phyloP scores from a whole-genome alignment of 1,140 invertebrate species.

The Campoletis sonorensis region DNA sequence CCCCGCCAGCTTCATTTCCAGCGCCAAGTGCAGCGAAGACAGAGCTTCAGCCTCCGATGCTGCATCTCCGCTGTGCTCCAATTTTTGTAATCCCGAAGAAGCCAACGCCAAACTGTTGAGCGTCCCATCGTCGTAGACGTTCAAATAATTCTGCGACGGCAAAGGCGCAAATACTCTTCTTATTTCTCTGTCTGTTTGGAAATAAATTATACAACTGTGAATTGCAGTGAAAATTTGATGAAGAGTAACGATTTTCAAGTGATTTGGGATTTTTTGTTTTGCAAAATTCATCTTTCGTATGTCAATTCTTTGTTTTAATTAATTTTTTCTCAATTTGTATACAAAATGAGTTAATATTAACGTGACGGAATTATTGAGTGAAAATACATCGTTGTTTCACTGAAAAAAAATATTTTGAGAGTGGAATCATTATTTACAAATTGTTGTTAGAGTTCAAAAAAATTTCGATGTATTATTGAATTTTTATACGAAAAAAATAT shows the following conservation, averaged over 20 bases:
- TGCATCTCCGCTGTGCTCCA: conserved; percentile 53
- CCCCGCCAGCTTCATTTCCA: conserved; percentile 88
- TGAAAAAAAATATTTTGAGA: no score
- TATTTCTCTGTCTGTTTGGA: conserved; percentile 49
- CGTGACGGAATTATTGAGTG: no score
- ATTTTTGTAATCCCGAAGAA: conserved; percentile 47
- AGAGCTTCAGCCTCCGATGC: conserved; percentile 84
- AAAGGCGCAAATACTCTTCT: conserved; percentile 63
- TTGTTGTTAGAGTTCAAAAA: no score
- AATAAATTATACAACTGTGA: conserved; percentile 27
- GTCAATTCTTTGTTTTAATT: no score
- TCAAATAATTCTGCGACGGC: conserved; percentile 62
- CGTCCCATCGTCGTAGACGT: conserved; percentile 67
- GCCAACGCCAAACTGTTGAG: conserved; percentile 59
- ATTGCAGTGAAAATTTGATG: no score
- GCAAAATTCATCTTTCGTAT: no score
- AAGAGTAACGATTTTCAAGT: conserved; percentile 6
- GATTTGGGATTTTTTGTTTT: neutral
- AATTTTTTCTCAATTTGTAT: no score
- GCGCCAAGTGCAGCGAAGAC: conserved; percentile 87
- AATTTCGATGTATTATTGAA: no score
- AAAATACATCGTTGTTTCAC: no score
- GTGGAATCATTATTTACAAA: no score
- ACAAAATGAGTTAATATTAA: no score
- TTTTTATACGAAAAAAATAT: no score